Evolutionary conservation across 1,140 invertebrate species (phyloP).

Genomic region (Campoletis sonorensis): DNA sequence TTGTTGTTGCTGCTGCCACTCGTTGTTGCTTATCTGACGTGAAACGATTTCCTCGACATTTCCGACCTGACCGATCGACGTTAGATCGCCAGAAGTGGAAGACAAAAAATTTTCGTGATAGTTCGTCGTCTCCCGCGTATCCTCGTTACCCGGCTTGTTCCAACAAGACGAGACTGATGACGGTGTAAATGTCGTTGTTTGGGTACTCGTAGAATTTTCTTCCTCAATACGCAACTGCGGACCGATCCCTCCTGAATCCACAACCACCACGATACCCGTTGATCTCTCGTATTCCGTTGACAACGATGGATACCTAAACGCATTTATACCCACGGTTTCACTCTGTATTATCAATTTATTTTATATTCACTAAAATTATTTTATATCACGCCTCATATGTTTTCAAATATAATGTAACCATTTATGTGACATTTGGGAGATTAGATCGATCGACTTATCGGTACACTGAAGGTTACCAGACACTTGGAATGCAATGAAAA

Average conservation of each 20-base stretch:
- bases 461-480: too few relatives aligned
- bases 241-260: neutral
- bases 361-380: neutral
- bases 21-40: constrained; percentile 11
- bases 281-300: constrained; percentile 43
- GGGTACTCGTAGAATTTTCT: neutral
- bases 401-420: neutral
- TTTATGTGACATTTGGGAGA: too few relatives aligned
- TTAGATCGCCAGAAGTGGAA: neutral
- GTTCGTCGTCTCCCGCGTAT: neutral
- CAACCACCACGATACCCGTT: constrained; percentile 8
- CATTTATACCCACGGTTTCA: constrained; percentile 22
- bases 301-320: constrained; percentile 40
- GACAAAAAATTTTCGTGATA: constrained; percentile 5
- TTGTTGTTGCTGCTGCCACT: constrained; percentile 26
- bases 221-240: neutral
- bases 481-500: too few relatives aligned
- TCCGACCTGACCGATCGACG: neutral
- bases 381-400: neutral
- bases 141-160: constrained; percentile 7
- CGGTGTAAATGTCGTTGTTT: neutral
- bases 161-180: constrained; percentile 5
- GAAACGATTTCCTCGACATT: neutral
- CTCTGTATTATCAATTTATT: neutral
- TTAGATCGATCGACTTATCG: too few relatives aligned